Evolutionary conservation across 2,888 invertebrate species (phyloP).

Genomic region (Caradrina clavipalpis): DNA sequence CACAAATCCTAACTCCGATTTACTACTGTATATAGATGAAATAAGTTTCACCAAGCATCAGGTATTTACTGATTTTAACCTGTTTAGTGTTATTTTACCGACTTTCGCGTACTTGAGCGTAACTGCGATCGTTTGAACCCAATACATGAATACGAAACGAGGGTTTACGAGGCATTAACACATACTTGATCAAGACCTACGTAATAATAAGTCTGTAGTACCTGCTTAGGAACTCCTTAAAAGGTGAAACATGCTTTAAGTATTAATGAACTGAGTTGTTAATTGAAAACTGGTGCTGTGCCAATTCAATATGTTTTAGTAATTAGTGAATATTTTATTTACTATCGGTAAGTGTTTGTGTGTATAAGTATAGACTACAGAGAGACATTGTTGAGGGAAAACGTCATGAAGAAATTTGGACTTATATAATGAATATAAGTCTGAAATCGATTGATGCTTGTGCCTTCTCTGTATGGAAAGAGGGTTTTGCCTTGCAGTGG

Average conservation of each 20-base stretch:
- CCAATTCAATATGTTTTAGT: not conserved
- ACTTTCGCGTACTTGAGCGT: constrained; percentile 7
- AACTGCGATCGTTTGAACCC: constrained; percentile 47
- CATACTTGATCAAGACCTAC: constrained; percentile 26
- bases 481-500: too few species aligned
- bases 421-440: too few species aligned
- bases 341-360: too few species aligned
- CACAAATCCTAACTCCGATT: too few species aligned
- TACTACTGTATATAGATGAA: not conserved
- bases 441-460: too few species aligned
- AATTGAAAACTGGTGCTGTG: constrained; percentile 3
- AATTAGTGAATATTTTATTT: not conserved
- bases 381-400: too few species aligned
- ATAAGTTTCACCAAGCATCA: not conserved
- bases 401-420: too few species aligned
- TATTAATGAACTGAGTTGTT: constrained; percentile 15
- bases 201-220: not conserved
- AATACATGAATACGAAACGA: constrained; percentile 48
- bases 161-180: constrained; percentile 46
- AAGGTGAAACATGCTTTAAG: constrained; percentile 14
- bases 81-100: constrained; percentile 10
- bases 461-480: too few species aligned
- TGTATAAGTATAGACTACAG: too few species aligned
- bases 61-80: not conserved
- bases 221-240: constrained; percentile 8